Evolutionary conservation across 2,888 invertebrate genomes (phyloP).

Genomic region (Acleris literana): DNA sequence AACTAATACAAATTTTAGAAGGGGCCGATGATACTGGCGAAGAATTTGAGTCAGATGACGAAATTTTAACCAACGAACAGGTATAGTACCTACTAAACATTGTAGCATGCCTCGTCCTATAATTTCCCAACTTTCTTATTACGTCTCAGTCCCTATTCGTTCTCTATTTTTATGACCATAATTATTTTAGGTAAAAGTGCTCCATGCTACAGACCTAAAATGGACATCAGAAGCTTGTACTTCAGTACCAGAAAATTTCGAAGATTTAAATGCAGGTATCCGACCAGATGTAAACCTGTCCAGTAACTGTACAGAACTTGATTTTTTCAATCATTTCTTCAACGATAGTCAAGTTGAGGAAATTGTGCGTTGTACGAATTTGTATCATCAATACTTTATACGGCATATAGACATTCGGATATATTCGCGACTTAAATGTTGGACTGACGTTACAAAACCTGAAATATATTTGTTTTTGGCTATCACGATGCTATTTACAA

Average conservation of each 20-base stretch:
- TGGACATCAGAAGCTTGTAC: too few species aligned
- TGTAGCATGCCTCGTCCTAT: too few species aligned
- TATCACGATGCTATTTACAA: conserved; percentile 6
- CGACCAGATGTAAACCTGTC: conserved; percentile 1
- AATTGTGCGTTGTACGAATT: conserved; percentile 3
- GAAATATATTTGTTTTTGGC: conserved; percentile 3
- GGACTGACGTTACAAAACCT: background rate
- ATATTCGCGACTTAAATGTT: conserved; percentile 3
- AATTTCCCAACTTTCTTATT: background rate
- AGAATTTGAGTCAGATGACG: too few species aligned
- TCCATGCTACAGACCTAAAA: too few species aligned
- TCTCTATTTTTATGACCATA: conserved; percentile 17
- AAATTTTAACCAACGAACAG: conserved; percentile 6
- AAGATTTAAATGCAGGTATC: too few species aligned
- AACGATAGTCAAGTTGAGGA: background rate
- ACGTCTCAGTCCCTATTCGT: conserved; percentile 9
- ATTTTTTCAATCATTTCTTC: background rate
- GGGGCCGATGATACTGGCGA: too few species aligned
- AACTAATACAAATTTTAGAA: background rate
- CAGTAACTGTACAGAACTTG: background rate
- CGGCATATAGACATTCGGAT: background rate
- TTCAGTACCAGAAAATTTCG: too few species aligned
- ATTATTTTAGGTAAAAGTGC: conserved; percentile 1
- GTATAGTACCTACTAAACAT: background rate
- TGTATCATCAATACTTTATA: background rate